Percentiles rank a stretch among this genome's conserved stretches.
These are phyloP conservation scores for Diachasmimorpha longicaudata DNA, from an alignment of 1,140 invertebrate species.

Conservation along the genomic window DNA sequence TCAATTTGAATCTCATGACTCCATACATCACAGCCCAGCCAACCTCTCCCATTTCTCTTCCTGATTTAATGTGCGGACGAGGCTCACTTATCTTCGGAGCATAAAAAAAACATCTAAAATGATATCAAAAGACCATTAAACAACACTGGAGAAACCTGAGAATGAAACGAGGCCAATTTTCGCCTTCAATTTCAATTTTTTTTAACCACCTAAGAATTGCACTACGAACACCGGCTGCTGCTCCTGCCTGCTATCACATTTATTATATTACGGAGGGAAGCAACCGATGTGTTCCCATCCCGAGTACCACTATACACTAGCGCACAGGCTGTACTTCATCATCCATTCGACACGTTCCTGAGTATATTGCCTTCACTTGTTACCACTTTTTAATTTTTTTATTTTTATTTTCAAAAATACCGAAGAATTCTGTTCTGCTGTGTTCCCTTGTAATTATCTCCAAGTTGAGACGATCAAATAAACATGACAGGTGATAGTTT, in stretches of 20 bases:
- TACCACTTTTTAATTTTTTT: not conserved
- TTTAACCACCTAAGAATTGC: not conserved
- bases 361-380: not conserved
- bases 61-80: not conserved
- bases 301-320: not conserved
- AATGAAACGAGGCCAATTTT: constrained; percentile 47
- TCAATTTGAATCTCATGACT: not conserved
- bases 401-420: not conserved
- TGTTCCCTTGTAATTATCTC: not conserved
- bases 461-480: not conserved
- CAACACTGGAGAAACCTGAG: not conserved
- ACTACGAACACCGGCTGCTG: constrained; percentile 37
- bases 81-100: not conserved
- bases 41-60: not conserved
- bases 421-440: not conserved
- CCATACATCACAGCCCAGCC: not conserved
- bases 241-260: constrained; percentile 39
- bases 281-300: constrained; percentile 10
- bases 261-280: constrained; percentile 36
- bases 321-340: constrained; percentile 11
- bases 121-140: not conserved
- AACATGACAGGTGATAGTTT: constrained; percentile 17
- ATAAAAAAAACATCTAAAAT: not conserved
- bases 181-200: constrained; percentile 30
- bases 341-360: constrained; percentile 23